Conservation (phyloP, 2,113 vertebrate genomes). For the Progne subis region DNA sequence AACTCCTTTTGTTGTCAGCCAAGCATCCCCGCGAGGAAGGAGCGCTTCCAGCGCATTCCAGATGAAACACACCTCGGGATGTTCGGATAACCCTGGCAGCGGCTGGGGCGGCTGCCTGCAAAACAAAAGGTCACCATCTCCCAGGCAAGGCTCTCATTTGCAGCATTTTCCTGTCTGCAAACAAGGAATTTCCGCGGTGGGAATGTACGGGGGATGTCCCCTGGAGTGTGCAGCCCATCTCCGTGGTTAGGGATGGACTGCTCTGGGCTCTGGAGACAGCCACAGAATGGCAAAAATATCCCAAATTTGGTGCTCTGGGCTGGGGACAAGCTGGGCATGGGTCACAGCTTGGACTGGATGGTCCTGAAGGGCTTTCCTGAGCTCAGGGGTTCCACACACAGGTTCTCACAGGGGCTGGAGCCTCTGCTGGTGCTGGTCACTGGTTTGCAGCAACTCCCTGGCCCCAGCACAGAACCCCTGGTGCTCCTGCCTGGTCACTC, state of each 20-base stretch:
- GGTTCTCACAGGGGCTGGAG: background rate
- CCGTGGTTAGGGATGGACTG: background rate
- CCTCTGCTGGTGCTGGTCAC: background rate
- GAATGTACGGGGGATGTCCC: background rate
- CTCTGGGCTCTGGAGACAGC: too few relatives aligned
- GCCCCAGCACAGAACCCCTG: accelerated
- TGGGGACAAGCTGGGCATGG: background rate
- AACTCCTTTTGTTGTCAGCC: background rate
- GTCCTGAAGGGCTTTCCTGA: background rate
- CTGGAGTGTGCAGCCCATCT: background rate
- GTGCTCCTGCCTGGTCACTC: accelerated
- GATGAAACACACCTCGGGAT: constrained; percentile 6
- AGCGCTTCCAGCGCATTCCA: background rate
- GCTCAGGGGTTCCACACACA: background rate
- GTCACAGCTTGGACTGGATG: background rate
- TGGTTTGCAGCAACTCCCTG: background rate
- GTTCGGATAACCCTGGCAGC: background rate
- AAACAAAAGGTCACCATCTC: background rate
- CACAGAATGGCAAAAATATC: too few relatives aligned
- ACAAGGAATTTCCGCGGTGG: background rate
- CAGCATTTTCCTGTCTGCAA: background rate
- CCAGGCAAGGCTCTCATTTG: background rate
- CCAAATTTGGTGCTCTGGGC: background rate
- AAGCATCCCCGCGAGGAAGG: background rate
- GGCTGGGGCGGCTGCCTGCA: background rate